phyloP scores from a whole-genome alignment of 2,888 invertebrate genomes.

The Habroteleia sp. region DNA sequence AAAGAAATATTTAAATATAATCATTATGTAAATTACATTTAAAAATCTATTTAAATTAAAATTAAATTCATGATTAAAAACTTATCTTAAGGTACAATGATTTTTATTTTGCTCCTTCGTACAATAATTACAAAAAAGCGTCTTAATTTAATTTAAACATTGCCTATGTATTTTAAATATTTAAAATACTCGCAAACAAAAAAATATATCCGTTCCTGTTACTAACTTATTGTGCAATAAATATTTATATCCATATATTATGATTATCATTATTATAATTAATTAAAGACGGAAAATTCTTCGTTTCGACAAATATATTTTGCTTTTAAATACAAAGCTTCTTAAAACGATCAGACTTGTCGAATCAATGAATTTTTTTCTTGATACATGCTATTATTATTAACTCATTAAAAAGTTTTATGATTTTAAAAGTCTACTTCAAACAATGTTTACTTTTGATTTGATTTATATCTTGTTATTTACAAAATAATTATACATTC shows the following conservation, averaged over 20 bases:
- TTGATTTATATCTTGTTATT: too few relatives aligned
- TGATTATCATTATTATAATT: conserved; percentile 12
- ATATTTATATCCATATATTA: conserved; percentile 26
- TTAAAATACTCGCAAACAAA: conserved; percentile 52
- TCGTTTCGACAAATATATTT: conserved; percentile 26
- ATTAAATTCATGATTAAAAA: too few relatives aligned
- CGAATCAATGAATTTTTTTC: conserved; percentile 26
- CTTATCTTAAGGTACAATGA: conserved; percentile 30
- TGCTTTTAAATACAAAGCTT: conserved; percentile 29
- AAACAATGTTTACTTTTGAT: too few relatives aligned
- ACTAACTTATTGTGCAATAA: conserved; percentile 35
- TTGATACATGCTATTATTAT: too few relatives aligned
- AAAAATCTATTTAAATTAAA: too few relatives aligned
- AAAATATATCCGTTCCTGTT: conserved; percentile 47
- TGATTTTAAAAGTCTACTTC: too few relatives aligned
- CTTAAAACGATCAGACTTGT: conserved; percentile 6
- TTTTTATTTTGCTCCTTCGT: conserved; percentile 59
- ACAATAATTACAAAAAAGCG: conserved; percentile 60
- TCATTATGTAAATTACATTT: too few relatives aligned
- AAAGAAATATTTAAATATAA: too few relatives aligned
- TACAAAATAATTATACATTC: too few relatives aligned
- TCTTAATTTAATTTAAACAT: conserved; percentile 42
- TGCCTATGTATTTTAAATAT: conserved; percentile 28
- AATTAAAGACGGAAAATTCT: conserved; percentile 31
- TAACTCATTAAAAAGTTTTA: too few relatives aligned